phyloP scores from a whole-genome alignment of 2,888 invertebrate species.

The Drosophila merina region DNA sequence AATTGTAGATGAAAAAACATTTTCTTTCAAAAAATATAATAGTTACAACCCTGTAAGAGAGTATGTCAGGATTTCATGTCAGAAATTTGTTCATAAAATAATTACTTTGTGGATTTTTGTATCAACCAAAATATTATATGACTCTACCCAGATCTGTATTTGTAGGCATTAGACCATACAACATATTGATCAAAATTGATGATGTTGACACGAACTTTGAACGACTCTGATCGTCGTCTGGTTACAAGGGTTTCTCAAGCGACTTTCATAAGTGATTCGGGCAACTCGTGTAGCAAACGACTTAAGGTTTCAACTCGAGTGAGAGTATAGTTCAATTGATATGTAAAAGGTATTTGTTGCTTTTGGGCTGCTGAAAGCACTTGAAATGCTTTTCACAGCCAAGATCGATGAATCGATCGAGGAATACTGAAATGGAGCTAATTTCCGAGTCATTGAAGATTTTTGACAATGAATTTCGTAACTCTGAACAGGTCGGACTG shows the following conservation, averaged over 20 bases:
- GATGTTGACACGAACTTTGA: constrained; percentile 80
- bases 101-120: background rate
- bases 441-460: constrained; percentile 29
- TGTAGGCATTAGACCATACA: constrained; percentile 57
- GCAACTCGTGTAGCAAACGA: constrained; percentile 54
- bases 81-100: too few relatives aligned
- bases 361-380: constrained; percentile 18
- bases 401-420: constrained; percentile 30
- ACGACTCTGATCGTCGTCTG: constrained; percentile 60
- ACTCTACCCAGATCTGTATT: constrained; percentile 20
- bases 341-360: constrained; percentile 39
- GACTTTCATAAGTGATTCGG: constrained; percentile 50
- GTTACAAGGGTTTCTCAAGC: constrained; percentile 62
- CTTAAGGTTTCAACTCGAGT: constrained; percentile 61
- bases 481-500: constrained; percentile 18
- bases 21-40: too few relatives aligned
- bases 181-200: constrained; percentile 79
- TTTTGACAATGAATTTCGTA: constrained; percentile 21
- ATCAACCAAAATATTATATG: background rate
- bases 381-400: constrained; percentile 12
- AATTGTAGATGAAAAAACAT: constrained; percentile 10
- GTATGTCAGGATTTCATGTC: too few relatives aligned
- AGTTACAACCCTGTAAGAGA: too few relatives aligned
- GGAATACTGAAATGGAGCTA: constrained; percentile 33
- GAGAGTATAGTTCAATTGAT: constrained; percentile 65